Evolutionary conservation across 1,140 invertebrate species (phyloP).

Genomic region (Adoxophyes honmai): DNA sequence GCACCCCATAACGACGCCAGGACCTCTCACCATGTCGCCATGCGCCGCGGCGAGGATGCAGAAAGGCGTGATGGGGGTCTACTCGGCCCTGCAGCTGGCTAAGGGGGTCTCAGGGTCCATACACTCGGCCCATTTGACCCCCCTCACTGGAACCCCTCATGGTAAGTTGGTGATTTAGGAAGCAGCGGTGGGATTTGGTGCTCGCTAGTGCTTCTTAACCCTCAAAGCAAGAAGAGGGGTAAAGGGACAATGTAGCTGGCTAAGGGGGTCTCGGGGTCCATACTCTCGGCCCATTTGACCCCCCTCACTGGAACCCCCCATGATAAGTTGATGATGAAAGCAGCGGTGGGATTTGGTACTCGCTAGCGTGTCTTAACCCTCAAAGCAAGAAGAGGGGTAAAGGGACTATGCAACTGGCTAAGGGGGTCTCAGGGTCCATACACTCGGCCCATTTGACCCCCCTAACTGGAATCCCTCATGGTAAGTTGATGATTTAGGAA

Average conservation of each 20-base stretch:
- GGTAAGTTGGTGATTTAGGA: constrained; percentile 27
- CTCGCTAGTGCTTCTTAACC: no score
- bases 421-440: constrained; percentile 52
- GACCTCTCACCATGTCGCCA: constrained; percentile 84
- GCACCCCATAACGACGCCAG: constrained; percentile 91
- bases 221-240: no score
- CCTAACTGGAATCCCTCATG: constrained; percentile 50
- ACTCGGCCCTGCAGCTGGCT: constrained; percentile 59
- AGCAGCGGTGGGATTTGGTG: not conserved
- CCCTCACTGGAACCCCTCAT: constrained; percentile 50
- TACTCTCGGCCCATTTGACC: constrained; percentile 57
- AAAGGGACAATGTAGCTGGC: constrained; percentile 60
- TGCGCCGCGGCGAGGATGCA: constrained; percentile 74
- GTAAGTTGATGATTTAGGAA: constrained; percentile 23
- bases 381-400: constrained; percentile 50
- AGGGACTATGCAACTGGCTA: constrained; percentile 58
- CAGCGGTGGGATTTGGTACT: no score
- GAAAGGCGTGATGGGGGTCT: constrained; percentile 50
- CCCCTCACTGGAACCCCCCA: constrained; percentile 53
- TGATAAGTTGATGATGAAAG: constrained; percentile 28
- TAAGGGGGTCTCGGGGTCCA: constrained; percentile 52
- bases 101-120: constrained; percentile 55
- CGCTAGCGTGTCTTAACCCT: no score
- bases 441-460: constrained; percentile 60
- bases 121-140: constrained; percentile 57